A percentile compares a stretch with the other conserved stretches of the same genome.
phyloP scores from a whole-genome alignment of 2,888 invertebrate genomes.

The Papilio protenor region DNA sequence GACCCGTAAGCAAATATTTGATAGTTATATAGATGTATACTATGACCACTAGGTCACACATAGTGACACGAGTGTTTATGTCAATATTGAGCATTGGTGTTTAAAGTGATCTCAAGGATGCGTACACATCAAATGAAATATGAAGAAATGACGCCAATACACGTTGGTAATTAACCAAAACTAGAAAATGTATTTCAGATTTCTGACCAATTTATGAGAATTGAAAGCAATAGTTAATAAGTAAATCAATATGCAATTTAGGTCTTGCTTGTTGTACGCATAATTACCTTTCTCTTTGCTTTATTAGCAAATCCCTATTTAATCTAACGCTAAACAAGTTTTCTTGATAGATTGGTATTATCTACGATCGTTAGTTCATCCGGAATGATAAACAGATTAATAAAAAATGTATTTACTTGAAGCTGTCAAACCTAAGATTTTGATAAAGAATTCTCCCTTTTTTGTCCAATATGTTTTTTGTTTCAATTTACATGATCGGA shows the following conservation, averaged over 20 bases:
- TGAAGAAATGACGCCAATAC: neutral
- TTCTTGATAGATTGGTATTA: constrained; percentile 10
- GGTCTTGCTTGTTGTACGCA: neutral
- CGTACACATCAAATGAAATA: neutral
- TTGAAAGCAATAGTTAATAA: neutral
- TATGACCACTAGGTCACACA: constrained; percentile 13
- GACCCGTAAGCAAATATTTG: constrained; percentile 9
- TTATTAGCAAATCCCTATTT: neutral
- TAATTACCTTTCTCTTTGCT: constrained; percentile 21
- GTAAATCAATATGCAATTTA: neutral
- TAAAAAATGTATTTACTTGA: too few species aligned
- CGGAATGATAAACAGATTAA: neutral
- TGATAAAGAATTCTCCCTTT: too few species aligned
- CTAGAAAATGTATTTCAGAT: too few species aligned
- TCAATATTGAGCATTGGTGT: neutral
- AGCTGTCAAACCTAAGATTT: too few species aligned
- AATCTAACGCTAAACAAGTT: neutral
- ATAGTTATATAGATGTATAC: neutral
- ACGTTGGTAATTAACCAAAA: too few species aligned
- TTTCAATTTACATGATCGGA: neutral
- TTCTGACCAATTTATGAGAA: too few species aligned
- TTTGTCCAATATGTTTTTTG: neutral
- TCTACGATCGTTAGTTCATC: neutral
- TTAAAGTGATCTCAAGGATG: neutral
- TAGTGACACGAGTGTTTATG: constrained; percentile 18